A percentile compares a stretch with the other conserved stretches of the same genome.
phyloP scores from a whole-genome alignment of 2,888 invertebrate genomes.

The Neoascia interrupta region DNA sequence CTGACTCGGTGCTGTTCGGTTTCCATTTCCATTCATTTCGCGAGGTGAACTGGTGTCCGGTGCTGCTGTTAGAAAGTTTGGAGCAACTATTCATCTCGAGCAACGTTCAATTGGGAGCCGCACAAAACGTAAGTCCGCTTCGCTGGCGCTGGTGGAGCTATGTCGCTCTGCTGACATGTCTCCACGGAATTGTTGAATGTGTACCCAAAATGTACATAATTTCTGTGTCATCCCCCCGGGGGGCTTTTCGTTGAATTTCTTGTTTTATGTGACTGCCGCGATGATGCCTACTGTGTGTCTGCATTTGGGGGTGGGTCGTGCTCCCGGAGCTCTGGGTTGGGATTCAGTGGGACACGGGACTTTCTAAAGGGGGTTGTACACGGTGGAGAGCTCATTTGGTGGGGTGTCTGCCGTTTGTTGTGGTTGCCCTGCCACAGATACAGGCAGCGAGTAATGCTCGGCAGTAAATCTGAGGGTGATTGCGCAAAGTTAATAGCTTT shows the following conservation, averaged over 20 bases:
- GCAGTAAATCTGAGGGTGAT: constrained; percentile 1
- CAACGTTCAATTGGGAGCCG: constrained; percentile 27
- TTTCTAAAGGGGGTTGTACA: constrained; percentile 6
- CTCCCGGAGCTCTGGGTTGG: too few species aligned
- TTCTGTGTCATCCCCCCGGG: constrained; percentile 29
- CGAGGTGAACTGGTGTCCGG: constrained; percentile 23
- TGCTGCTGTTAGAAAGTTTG: constrained; percentile 7
- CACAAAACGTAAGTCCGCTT: constrained; percentile 39
- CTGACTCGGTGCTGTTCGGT: constrained; percentile 20
- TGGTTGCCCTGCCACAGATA: too few species aligned
- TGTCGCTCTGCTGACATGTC: background rate
- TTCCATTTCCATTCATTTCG: too few species aligned
- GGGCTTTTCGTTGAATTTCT: constrained; percentile 26
- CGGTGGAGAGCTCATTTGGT: background rate
- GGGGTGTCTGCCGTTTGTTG: background rate
- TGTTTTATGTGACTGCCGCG: constrained; percentile 45
- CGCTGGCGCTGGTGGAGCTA: too few species aligned
- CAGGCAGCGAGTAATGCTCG: too few species aligned
- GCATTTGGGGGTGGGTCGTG: background rate
- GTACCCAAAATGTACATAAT: constrained; percentile 44
- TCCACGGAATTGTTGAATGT: constrained; percentile 16
- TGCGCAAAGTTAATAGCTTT: background rate
- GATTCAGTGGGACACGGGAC: background rate
- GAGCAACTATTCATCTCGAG: too few species aligned
- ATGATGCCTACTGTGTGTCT: constrained; percentile 7